Evolutionary conservation across 2,888 invertebrate genomes (phyloP), one percentile per base, ranked within the genome.

Genomic region (Heliconius charithonia): DNA sequence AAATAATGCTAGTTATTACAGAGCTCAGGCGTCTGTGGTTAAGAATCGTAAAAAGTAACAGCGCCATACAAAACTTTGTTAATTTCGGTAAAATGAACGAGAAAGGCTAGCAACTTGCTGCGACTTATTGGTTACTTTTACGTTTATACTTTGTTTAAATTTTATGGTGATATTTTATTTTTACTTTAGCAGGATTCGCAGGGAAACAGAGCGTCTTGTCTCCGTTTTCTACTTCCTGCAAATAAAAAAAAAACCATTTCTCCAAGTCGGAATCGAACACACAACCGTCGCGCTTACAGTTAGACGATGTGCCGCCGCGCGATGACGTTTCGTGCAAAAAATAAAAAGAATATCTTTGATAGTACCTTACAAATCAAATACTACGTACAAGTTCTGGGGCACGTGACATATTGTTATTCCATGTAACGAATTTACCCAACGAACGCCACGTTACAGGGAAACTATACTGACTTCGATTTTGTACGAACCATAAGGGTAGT

Each of bases 31-130:
- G 74, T 74, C 63, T 70, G 69, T 37, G 62, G 62, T 63, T 67
- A 63, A 51, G 25, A 10, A 67, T 71, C 78, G 78, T 78, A 78
- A 78, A 78, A 75, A 63, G 63, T 75, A 75, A 78, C 78, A 74
- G 63, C 19, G 45, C 51, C 70, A 12, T 41, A 56, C 41, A 67
- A 75, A 78, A 78, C 45, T 78, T 78, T 32, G 12, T 73, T 62
- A 78, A 78, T 75, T 78, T 75, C 27, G 37, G 37, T 56, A 27
- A 69, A 59, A 76, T 69, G 27, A 74, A 45, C 37, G 66, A 19
- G 69, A 69, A 32, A 59, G 13, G 45, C 63, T 37, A 12, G 56
- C 37, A 9, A 72, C 51, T 56, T 45, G 41, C 32, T 13, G 59
- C 16, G 25, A 32, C n/a, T 59, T 59, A 56, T 59, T 59, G 59